Conservation (phyloP, 2,888 invertebrate genomes). For the Spodoptera littoralis region DNA sequence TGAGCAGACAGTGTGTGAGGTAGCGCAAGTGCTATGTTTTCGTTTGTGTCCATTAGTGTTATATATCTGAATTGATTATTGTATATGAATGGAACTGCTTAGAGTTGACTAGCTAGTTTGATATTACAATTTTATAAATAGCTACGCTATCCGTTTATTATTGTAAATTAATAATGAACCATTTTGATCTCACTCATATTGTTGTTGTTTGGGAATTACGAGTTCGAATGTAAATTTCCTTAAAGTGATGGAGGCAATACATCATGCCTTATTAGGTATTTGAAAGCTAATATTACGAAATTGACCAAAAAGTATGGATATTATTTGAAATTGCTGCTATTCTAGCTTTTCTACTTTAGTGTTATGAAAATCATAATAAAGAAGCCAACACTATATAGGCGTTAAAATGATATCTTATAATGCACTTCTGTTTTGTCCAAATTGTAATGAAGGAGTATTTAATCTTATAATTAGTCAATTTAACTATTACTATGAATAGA, state of each 20-base stretch:
- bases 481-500: constrained; percentile 72
- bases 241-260: constrained; percentile 73
- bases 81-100: constrained; percentile 62
- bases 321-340: constrained; percentile 73
- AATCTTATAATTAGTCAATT: constrained; percentile 84
- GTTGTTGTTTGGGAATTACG: constrained; percentile 70
- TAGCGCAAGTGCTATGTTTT: constrained; percentile 60
- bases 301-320: constrained; percentile 78
- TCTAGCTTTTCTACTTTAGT: constrained; percentile 77
- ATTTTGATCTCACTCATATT: constrained; percentile 82
- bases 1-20: constrained; percentile 57
- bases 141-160: constrained; percentile 63
- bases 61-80: constrained; percentile 57
- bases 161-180: constrained; percentile 69
- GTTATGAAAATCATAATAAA: constrained; percentile 67
- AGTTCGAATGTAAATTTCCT: constrained; percentile 70
- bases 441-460: constrained; percentile 72
- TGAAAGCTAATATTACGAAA: constrained; percentile 73
- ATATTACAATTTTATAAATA: constrained; percentile 54
- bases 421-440: constrained; percentile 79
- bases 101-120: constrained; percentile 59
- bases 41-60: constrained; percentile 62
- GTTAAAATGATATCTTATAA: constrained; percentile 59
- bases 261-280: constrained; percentile 75
- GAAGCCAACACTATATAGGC: constrained; percentile 64